A percentile compares a stretch with the other conserved stretches of the same genome.
phyloP scores from a whole-genome alignment of 64 coral and sea anemone genomes.

The Porites australiensis region DNA sequence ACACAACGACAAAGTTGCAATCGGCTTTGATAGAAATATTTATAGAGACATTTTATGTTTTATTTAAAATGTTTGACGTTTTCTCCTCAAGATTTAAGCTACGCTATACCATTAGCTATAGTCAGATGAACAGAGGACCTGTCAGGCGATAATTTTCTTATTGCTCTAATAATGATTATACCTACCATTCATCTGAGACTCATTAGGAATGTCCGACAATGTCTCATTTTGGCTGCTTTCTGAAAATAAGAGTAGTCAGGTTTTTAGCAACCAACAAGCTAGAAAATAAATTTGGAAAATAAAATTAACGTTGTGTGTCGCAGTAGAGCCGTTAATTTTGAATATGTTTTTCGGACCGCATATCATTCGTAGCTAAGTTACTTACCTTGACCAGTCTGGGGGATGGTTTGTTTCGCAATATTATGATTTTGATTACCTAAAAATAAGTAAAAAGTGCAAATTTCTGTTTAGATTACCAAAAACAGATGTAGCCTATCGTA shows the following conservation, averaged over 20 bases:
- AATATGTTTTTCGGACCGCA: background rate
- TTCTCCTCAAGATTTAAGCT: no score
- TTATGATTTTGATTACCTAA: background rate
- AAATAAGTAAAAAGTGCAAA: background rate
- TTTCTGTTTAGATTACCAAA: no score
- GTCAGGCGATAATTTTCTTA: background rate
- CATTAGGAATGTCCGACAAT: background rate
- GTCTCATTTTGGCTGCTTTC: constrained; percentile 2
- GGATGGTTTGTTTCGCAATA: constrained; percentile 23
- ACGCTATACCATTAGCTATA: no score
- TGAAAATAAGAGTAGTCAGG: background rate
- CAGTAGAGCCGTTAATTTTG: no score
- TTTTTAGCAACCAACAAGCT: no score
- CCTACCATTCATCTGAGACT: constrained; percentile 22
- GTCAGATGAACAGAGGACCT: no score
- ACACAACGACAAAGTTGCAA: no score
- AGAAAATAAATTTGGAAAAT: background rate
- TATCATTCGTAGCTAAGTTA: background rate
- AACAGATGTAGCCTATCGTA: no score
- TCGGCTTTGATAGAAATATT: no score
- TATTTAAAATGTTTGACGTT: no score
- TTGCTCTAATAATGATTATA: background rate
- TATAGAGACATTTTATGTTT: no score
- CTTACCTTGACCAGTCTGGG: constrained; percentile 13
- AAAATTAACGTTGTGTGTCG: no score